phyloP scores from a whole-genome alignment of 2,797 vertebrate genomes.

The Anabacerthia variegaticeps region DNA sequence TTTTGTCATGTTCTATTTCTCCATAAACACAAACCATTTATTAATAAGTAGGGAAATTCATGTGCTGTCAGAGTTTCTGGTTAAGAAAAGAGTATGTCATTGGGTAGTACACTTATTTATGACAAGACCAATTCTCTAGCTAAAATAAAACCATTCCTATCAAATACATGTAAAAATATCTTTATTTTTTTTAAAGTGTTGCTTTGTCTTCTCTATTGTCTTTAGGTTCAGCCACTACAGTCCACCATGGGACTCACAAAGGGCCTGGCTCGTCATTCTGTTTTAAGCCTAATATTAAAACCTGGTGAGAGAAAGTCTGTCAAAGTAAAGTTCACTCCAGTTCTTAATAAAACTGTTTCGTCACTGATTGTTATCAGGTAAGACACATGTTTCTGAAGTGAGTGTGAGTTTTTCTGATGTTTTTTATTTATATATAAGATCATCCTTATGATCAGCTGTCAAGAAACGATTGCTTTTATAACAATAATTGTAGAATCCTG shows the following conservation, averaged over 20 bases:
- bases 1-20: background rate
- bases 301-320: slow-evolving; percentile 91
- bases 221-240: slow-evolving; percentile 85
- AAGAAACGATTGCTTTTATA: background rate
- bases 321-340: slow-evolving; percentile 89
- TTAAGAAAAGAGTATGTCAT: background rate
- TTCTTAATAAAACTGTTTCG: slow-evolving; percentile 90
- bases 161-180: background rate
- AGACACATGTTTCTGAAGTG: slow-evolving; percentile 64
- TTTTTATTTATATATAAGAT: background rate
- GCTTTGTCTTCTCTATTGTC: slow-evolving; percentile 47
- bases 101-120: background rate
- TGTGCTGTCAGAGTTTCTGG: background rate
- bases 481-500: background rate
- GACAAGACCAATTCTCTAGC: background rate
- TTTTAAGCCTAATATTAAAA: slow-evolving; percentile 90
- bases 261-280: slow-evolving; percentile 82
- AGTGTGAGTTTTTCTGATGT: background rate
- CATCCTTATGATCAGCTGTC: background rate
- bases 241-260: slow-evolving; percentile 84
- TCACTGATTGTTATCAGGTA: slow-evolving; percentile 95
- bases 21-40: background rate
- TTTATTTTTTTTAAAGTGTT: background rate
- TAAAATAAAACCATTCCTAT: background rate
- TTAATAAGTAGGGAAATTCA: background rate